Evolutionary conservation across 2,113 vertebrate genomes (phyloP).

Genomic region (Sceloporus undulatus): DNA sequence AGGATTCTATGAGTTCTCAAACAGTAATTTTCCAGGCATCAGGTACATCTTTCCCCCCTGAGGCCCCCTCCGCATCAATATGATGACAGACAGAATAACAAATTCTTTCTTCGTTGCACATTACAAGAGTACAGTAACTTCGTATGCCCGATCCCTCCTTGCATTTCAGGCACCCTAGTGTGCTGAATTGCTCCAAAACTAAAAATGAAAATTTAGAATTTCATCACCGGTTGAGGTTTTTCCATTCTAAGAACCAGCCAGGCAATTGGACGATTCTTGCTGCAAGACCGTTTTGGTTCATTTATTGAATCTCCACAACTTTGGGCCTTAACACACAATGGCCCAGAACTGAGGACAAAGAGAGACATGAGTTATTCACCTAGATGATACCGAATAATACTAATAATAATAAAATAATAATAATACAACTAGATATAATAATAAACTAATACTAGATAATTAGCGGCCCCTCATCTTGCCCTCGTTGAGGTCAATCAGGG

Average conservation of each 20-base stretch:
- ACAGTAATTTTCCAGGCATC: no score
- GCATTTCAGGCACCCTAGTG: background rate
- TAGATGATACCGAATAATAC: no score
- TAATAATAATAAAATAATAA: no score
- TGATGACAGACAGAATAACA: background rate
- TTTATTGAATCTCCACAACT: background rate
- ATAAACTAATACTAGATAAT: no score
- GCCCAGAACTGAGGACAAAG: no score
- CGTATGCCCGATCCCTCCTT: no score
- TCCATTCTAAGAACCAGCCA: background rate
- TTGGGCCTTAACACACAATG: background rate
- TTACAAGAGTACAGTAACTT: background rate
- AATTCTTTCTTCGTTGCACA: background rate
- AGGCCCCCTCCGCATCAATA: background rate
- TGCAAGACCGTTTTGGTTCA: background rate
- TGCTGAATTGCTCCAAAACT: background rate
- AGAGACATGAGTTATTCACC: no score
- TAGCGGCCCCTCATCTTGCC: no score
- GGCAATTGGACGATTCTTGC: background rate
- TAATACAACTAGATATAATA: no score
- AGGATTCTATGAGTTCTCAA: no score
- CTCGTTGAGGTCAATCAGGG: no score
- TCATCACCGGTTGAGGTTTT: background rate
- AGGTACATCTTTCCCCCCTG: background rate
- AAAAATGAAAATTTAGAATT: background rate